A percentile compares a stretch with the other conserved stretches of the same genome.
Conservation (phyloP, 2,113 vertebrate species). For the Collichthys lucidus region DNA sequence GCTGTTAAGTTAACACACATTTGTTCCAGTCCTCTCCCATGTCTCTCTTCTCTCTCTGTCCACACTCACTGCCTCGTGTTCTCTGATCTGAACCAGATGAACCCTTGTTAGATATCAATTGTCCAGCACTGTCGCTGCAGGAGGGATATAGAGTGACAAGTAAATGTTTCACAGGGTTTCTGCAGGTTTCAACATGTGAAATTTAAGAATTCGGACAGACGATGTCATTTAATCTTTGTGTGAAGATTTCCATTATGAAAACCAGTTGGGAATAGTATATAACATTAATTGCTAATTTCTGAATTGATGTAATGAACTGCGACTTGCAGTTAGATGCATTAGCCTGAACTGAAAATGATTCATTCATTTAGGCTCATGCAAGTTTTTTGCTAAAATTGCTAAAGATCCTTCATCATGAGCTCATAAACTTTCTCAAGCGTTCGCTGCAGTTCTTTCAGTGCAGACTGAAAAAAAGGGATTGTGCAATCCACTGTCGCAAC, state of each 20-base stretch:
- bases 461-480: neutral
- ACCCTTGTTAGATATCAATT: neutral
- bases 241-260: neutral
- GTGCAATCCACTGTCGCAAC: too few relatives aligned
- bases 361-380: too few relatives aligned
- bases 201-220: neutral
- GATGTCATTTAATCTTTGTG: too few relatives aligned
- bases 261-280: neutral
- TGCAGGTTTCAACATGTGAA: neutral
- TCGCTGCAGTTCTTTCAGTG: neutral
- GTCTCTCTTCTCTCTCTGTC: slow-evolving; percentile 17
- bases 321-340: neutral
- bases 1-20: slow-evolving; percentile 11
- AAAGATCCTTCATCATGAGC: neutral
- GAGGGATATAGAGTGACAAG: neutral
- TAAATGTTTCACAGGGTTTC: neutral
- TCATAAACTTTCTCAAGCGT: neutral
- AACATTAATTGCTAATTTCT: too few relatives aligned
- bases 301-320: neutral
- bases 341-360: too few relatives aligned
- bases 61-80: slow-evolving; percentile 9
- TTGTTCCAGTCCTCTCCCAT: slow-evolving; percentile 6
- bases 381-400: neutral
- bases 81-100: neutral
- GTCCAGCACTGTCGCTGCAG: neutral